These are phyloP conservation scores for Halcyon malimbica DNA, from an alignment of 2,113 vertebrate species.

Conservation along the genomic window DNA sequence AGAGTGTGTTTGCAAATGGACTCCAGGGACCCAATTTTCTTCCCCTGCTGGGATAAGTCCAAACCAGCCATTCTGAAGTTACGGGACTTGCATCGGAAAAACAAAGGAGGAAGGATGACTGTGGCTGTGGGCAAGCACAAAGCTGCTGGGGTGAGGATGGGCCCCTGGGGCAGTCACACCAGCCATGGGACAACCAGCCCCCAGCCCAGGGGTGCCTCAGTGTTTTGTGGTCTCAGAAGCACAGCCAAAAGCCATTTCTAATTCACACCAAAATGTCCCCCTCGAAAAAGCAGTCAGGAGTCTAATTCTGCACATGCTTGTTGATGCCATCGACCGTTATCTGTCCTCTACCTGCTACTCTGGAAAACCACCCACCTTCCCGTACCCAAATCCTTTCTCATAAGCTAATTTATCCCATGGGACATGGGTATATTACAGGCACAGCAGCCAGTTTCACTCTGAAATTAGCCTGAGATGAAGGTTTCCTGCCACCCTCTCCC, in stretches of 20 bases:
- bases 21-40: not conserved
- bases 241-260: not conserved
- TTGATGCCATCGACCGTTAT: fast-evolving
- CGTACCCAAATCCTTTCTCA: fast-evolving
- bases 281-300: fast-evolving
- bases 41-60: not conserved
- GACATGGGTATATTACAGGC: fast-evolving
- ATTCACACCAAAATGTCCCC: not conserved
- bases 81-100: not conserved
- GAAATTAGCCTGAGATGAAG: not conserved
- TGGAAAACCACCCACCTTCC: not conserved
- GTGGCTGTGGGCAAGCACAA: fast-evolving
- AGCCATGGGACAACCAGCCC: not conserved
- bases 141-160: fast-evolving
- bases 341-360: not conserved
- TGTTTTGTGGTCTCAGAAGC: not conserved
- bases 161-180: fast-evolving
- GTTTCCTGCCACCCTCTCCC: not conserved
- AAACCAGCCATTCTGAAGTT: not conserved
- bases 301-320: fast-evolving
- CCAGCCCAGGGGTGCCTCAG: not conserved
- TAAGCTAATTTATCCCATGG: fast-evolving
- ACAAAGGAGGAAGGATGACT: not conserved
- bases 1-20: not conserved
- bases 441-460: not conserved